Conservation (phyloP, 2,888 invertebrate species). For the Pristionchus mayeri region DNA sequence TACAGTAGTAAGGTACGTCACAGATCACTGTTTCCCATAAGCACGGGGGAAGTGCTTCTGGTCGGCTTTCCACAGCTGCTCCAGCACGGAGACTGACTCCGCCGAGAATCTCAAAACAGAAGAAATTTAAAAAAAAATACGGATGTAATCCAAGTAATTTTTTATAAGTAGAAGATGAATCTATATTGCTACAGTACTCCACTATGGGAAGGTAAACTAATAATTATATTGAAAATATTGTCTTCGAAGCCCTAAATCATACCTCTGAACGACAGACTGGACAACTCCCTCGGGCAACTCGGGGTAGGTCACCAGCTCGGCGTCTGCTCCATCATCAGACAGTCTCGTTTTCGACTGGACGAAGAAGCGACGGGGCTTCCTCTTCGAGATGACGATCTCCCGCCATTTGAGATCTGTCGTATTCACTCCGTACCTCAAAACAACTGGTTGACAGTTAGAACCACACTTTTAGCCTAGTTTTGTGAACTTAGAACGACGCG, state of each 20-base stretch:
- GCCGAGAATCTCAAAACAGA: background rate
- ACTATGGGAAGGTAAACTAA: too few relatives aligned
- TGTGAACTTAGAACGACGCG: too few relatives aligned
- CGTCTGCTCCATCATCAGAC: constrained; percentile 74
- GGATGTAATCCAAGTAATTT: constrained; percentile 60
- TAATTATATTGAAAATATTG: too few relatives aligned
- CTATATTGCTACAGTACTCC: too few relatives aligned
- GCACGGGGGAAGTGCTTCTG: constrained; percentile 57
- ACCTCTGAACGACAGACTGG: constrained; percentile 89
- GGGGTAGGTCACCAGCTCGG: constrained; percentile 85
- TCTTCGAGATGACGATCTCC: constrained; percentile 89
- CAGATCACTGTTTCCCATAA: too few relatives aligned
- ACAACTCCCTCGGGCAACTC: constrained; percentile 86
- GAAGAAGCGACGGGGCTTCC: constrained; percentile 91
- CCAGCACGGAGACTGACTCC: constrained; percentile 55
- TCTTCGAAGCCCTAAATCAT: constrained; percentile 78
- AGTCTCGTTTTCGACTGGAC: constrained; percentile 89
- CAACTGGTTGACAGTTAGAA: too few relatives aligned
- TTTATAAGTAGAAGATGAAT: too few relatives aligned
- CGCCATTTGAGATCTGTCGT: constrained; percentile 86
- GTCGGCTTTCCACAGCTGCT: constrained; percentile 59
- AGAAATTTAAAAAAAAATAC: background rate
- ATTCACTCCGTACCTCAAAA: constrained; percentile 28
- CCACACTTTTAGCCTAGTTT: too few relatives aligned
- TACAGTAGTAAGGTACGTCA: too few relatives aligned